phyloP scores from a whole-genome alignment of 2,797 vertebrate genomes.

The Cossypha caffra region DNA sequence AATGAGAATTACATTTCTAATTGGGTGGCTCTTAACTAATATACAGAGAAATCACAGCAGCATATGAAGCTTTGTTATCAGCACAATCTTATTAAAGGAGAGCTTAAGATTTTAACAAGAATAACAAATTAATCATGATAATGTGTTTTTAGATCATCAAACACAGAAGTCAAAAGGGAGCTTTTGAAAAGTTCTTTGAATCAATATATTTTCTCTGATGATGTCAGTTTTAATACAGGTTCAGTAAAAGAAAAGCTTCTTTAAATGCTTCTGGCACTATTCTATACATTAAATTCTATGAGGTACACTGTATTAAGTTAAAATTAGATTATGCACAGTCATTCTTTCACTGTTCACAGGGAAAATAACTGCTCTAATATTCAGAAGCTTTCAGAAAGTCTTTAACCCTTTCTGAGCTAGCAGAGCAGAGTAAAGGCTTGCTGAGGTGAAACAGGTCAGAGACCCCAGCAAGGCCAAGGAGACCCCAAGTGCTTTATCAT shows the following conservation, averaged over 20 bases:
- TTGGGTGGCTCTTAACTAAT: slow-evolving; percentile 43
- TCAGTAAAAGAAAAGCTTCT: not conserved
- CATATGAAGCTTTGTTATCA: not conserved
- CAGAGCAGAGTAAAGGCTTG: not conserved
- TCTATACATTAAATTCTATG: not conserved
- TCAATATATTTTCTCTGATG: not conserved
- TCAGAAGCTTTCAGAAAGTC: not conserved
- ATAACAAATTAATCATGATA: slow-evolving; percentile 5
- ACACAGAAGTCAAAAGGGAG: not conserved
- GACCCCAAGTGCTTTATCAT: not conserved
- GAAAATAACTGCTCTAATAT: not conserved
- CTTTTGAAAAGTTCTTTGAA: not conserved
- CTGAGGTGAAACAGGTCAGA: not conserved
- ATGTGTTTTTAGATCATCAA: not conserved
- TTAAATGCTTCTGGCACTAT: not conserved
- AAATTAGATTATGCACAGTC: slow-evolving; percentile 24
- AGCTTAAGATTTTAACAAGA: not conserved
- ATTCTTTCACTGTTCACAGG: not conserved
- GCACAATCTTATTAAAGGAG: not conserved
- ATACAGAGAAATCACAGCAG: not conserved
- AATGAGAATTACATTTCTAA: slow-evolving; percentile 30
- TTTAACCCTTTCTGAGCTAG: slow-evolving; percentile 10
- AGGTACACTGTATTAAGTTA: not conserved
- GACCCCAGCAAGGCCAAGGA: not conserved
- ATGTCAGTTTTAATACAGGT: not conserved